Evolutionary conservation across 2,113 vertebrate genomes (phyloP).

Genomic region (Nesospiza acunhae): DNA sequence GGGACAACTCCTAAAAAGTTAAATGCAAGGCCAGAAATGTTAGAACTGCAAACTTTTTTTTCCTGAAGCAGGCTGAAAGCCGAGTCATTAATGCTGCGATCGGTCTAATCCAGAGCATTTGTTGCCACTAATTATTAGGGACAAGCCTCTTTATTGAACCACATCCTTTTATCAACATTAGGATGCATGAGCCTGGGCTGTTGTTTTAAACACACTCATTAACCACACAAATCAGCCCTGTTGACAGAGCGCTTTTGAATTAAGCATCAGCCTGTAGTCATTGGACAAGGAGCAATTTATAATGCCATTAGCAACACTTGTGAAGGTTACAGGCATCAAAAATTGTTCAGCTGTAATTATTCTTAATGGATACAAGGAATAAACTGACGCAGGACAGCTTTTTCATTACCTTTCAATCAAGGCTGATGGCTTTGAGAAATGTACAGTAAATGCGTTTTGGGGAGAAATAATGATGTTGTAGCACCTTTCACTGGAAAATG

Average conservation of each 20-base stretch:
- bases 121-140: slow-evolving; percentile 97
- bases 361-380: slow-evolving; percentile 99
- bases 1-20: neutral
- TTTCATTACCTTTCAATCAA: slow-evolving; percentile 99
- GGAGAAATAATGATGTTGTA: slow-evolving; percentile 93
- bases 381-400: slow-evolving; percentile 98
- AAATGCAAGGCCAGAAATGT: neutral
- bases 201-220: slow-evolving; percentile 99
- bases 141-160: slow-evolving; percentile 99
- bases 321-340: slow-evolving; percentile 99
- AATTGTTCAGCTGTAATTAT: slow-evolving; percentile 99
- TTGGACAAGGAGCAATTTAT: slow-evolving; percentile 99
- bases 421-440: slow-evolving; percentile 93
- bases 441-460: slow-evolving; percentile 89
- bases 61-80: slow-evolving; percentile 36
- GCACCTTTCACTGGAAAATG: slow-evolving; percentile 81
- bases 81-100: slow-evolving; percentile 66
- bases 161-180: slow-evolving; percentile 96
- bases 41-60: neutral
- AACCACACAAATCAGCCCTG: slow-evolving; percentile 99
- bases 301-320: slow-evolving; percentile 99
- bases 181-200: slow-evolving; percentile 97
- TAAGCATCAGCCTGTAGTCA: slow-evolving; percentile 95
- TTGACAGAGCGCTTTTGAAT: slow-evolving; percentile 99
- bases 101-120: slow-evolving; percentile 86